Conservation (phyloP, 2,797 vertebrate species). For the Mormyrops boulengeri region DNA sequence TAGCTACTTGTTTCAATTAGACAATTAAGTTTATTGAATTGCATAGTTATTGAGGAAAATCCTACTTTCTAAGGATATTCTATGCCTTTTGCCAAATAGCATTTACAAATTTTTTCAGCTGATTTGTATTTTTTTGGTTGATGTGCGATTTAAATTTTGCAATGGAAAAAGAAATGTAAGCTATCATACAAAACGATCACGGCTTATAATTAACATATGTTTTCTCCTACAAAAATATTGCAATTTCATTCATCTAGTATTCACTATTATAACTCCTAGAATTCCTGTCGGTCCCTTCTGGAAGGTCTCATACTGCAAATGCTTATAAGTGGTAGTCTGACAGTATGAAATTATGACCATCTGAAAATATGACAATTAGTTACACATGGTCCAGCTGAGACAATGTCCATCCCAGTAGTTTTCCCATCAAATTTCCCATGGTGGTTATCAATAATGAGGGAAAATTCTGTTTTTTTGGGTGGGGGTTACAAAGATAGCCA, state of each 20-base stretch:
- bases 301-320: not conserved
- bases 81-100: not conserved
- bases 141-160: not conserved
- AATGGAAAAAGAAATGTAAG: not conserved
- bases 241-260: not conserved
- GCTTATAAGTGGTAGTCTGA: not conserved
- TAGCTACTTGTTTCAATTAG: not conserved
- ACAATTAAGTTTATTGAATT: not conserved
- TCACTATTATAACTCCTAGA: not conserved
- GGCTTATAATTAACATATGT: not conserved
- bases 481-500: constrained; percentile 21
- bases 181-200: not conserved
- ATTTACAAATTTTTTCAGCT: not conserved
- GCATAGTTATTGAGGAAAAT: not conserved
- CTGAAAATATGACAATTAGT: constrained; percentile 1
- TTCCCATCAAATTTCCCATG: not conserved
- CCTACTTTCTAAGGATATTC: not conserved
- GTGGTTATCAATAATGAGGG: not conserved
- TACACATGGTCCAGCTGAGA: not conserved
- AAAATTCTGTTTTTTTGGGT: not conserved
- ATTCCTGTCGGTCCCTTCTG: not conserved
- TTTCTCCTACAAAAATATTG: not conserved
- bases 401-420: not conserved
- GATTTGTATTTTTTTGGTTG: not conserved
- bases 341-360: not conserved